Percentiles rank a stretch among this genome's conserved stretches.
These are phyloP conservation scores for Dromius quadrimaculatus DNA, from an alignment of 2,888 invertebrate species.

Conservation along the genomic window DNA sequence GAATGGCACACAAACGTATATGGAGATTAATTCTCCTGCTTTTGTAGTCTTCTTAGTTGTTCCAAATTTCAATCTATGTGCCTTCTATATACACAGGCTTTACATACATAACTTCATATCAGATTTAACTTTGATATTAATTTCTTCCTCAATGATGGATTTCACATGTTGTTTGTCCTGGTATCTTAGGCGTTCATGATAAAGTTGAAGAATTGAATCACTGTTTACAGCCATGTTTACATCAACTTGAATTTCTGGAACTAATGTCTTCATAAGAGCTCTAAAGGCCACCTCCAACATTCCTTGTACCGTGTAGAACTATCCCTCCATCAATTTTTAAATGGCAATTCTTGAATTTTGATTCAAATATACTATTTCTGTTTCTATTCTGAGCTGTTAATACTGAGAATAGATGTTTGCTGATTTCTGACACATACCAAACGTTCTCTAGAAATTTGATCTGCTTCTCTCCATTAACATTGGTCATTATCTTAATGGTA, in stretches of 20 bases:
- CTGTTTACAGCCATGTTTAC: too few species aligned
- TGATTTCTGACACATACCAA: too few species aligned
- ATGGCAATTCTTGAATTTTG: slow-evolving; percentile 33
- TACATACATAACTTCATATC: slow-evolving; percentile 55
- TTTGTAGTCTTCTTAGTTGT: slow-evolving; percentile 52
- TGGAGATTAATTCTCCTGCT: slow-evolving; percentile 56
- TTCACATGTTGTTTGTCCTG: slow-evolving; percentile 58
- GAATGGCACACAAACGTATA: slow-evolving; percentile 58
- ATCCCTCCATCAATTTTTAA: background rate
- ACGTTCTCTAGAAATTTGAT: too few species aligned
- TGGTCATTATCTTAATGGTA: slow-evolving; percentile 15
- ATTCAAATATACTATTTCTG: slow-evolving; percentile 36
- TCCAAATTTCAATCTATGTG: slow-evolving; percentile 55
- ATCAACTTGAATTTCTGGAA: too few species aligned
- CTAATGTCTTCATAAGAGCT: slow-evolving; percentile 54
- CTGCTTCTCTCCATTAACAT: slow-evolving; percentile 14
- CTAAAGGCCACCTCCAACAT: slow-evolving; percentile 15
- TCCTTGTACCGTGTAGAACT: slow-evolving; percentile 17
- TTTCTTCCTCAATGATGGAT: slow-evolving; percentile 53
- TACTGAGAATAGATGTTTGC: slow-evolving; percentile 36
- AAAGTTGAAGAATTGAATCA: too few species aligned
- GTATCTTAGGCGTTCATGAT: too few species aligned
- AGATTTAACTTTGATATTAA: slow-evolving; percentile 55
- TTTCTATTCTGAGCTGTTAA: slow-evolving; percentile 40
- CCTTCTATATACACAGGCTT: slow-evolving; percentile 57